These are phyloP conservation scores for Motacilla tschutschensis DNA, from an alignment of 2,113 vertebrate species.

Conservation along the genomic window DNA sequence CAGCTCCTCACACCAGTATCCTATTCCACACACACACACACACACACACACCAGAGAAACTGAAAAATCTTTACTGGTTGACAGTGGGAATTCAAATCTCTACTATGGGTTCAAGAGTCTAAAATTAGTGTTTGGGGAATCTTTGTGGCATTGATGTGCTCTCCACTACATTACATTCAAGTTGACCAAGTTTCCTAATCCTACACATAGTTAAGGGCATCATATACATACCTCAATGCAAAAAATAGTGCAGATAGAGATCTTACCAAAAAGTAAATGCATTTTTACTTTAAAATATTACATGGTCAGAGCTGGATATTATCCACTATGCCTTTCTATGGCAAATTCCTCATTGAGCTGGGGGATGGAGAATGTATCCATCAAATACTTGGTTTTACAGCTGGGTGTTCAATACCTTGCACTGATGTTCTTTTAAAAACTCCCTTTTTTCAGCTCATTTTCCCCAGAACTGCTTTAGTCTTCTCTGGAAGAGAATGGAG, in stretches of 20 bases:
- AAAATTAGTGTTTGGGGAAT: background rate
- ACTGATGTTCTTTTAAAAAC: background rate
- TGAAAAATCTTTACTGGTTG: background rate
- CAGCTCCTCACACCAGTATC: background rate
- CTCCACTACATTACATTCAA: background rate
- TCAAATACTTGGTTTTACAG: background rate
- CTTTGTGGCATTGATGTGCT: background rate
- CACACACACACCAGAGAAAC: background rate
- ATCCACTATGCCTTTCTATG: background rate
- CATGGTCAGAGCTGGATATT: background rate
- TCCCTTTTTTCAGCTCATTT: background rate
- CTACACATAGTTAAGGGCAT: background rate
- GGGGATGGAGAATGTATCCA: background rate
- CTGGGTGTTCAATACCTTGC: background rate
- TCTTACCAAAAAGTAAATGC: background rate
- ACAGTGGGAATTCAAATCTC: background rate
- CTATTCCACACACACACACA: background rate
- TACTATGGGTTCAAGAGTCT: background rate
- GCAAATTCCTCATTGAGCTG: background rate
- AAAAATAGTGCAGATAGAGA: background rate
- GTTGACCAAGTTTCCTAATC: background rate
- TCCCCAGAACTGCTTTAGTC: background rate
- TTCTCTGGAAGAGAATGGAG: conserved; percentile 23
- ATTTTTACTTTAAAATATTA: background rate
- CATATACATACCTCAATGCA: background rate